phyloP scores from a whole-genome alignment of 2,888 invertebrate species.

The Cataglyphis cursor region DNA sequence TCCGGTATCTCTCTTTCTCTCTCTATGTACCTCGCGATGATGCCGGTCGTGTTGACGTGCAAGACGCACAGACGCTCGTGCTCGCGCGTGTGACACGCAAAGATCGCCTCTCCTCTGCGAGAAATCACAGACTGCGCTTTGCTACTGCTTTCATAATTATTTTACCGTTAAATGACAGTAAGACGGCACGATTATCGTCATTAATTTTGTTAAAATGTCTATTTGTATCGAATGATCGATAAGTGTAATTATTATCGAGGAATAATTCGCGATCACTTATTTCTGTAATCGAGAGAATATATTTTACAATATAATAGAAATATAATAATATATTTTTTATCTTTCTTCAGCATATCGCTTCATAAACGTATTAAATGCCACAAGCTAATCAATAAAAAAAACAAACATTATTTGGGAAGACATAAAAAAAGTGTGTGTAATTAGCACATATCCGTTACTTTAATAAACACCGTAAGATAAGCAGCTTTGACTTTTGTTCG shows the following conservation, averaged over 20 bases:
- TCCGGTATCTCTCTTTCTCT: conserved; percentile 26
- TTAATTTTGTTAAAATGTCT: conserved; percentile 25
- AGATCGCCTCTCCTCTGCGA: conserved; percentile 53
- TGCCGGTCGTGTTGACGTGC: conserved; percentile 56
- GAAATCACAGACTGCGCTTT: conserved; percentile 64
- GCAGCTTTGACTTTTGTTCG: conserved; percentile 36
- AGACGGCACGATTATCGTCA: conserved; percentile 51
- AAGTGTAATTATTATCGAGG: background rate
- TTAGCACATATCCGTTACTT: background rate
- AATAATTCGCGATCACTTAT: background rate
- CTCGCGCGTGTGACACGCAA: conserved; percentile 63
- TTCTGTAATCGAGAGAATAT: background rate
- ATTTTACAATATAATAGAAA: background rate
- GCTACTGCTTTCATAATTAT: conserved; percentile 68
- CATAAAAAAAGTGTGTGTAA: background rate
- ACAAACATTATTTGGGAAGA: background rate
- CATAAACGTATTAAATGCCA: background rate
- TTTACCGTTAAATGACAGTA: conserved; percentile 65
- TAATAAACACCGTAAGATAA: background rate
- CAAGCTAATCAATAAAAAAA: background rate
- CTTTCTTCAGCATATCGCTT: background rate
- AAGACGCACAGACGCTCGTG: conserved; percentile 46
- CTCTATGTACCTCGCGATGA: conserved; percentile 45
- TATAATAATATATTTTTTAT: background rate
- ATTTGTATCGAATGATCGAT: background rate